phyloP scores from a whole-genome alignment of 2,888 invertebrate species.

The Meta bourneti region DNA sequence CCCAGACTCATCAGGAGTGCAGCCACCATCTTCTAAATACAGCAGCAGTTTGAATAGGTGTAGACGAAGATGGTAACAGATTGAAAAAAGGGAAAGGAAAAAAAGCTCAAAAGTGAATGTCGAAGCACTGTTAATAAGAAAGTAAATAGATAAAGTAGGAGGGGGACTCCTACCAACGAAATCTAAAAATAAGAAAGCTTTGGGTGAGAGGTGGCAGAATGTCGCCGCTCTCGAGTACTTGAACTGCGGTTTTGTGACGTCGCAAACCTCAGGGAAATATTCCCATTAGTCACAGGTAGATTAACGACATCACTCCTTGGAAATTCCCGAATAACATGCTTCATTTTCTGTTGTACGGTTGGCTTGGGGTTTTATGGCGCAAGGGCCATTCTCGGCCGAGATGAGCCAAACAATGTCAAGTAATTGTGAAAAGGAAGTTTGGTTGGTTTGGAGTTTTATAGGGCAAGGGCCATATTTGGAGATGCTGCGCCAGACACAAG shows the following conservation, averaged over 20 bases:
- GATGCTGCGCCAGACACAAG: too few relatives aligned
- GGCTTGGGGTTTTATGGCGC: too few relatives aligned
- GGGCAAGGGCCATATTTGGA: too few relatives aligned
- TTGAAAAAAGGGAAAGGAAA: constrained; percentile 1
- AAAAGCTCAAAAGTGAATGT: constrained; percentile 22
- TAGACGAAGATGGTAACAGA: constrained; percentile 4
- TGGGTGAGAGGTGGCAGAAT: constrained; percentile 12
- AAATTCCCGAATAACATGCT: background rate
- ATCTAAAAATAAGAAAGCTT: constrained; percentile 40
- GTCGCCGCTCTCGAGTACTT: constrained; percentile 10
- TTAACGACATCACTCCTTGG: background rate
- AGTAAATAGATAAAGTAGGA: constrained; percentile 20
- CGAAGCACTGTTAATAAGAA: constrained; percentile 46
- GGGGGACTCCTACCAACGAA: constrained; percentile 1
- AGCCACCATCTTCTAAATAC: constrained; percentile 39
- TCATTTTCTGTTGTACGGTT: background rate
- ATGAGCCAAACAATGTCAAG: too few relatives aligned
- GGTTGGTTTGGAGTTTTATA: too few relatives aligned
- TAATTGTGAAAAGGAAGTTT: too few relatives aligned
- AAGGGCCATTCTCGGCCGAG: too few relatives aligned
- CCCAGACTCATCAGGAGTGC: background rate
- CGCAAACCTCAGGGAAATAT: background rate
- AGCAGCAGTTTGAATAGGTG: constrained; percentile 2
- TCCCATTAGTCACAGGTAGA: constrained; percentile 15
- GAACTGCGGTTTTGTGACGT: constrained; percentile 43